Base-by-base conservation (phyloP, 2,113 vertebrate genomes). In the Strix uralensis region DNA sequence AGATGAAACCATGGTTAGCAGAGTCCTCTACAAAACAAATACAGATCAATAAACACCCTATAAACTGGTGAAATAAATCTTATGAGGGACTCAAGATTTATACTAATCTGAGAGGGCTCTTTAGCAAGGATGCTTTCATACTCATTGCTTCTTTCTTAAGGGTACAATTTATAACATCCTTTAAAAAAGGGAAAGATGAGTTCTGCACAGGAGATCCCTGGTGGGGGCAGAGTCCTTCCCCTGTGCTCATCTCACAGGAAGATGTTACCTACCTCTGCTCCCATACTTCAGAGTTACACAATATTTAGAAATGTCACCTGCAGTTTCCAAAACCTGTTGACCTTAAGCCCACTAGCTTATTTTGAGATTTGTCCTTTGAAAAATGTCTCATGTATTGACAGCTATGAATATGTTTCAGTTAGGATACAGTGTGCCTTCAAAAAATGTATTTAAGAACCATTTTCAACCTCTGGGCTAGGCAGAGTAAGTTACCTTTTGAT, bases 61-160 rank as follows among this genome's bases (percentile, higher is more conserved):
- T 91, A 97, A 97, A 23, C 25, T 18, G 46, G 80, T 81, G 93
- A 96, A 92, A 54, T 10, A 84, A 85, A 82, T 87, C 93, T 92
- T 83, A 63, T 34, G 16, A 10, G 72, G 10, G 22, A 96, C 90
- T 85, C 81, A 42, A 92, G 90, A 94, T 84, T 85, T 96, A 91
- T 94, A 88, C 71, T 96, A 89, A 93, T 67, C 93, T 93, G 78
- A 85, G 66, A 66, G 42, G 74, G 49, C 49, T 92, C 34, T 36
- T 84, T 70, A 63, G 55, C 72, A 77, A 88, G 57, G 55, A 92
- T 87, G 80, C 86, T 96, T 96, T 96, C 87, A 70, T 90, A 84
- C 42, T 78, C 49, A 70, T 36, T 21, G 14, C 73, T 90, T 82
- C 73, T 90, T 90, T 94, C 95, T 88, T 88, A 83, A 79, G 46